These are phyloP conservation scores for Ectropis grisescens DNA, from an alignment of 1,140 invertebrate species.

Conservation along the genomic window DNA sequence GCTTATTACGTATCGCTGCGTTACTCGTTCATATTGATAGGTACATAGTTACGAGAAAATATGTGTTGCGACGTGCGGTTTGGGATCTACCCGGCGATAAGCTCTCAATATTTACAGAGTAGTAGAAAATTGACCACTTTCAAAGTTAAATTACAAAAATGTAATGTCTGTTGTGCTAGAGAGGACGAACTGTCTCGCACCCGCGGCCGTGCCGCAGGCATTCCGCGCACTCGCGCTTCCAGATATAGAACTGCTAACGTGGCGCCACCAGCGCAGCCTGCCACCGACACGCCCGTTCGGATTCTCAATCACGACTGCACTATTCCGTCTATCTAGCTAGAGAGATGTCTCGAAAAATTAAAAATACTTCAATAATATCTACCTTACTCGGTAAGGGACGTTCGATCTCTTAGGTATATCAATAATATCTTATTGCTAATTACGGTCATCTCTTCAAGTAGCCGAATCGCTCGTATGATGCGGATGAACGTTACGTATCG, in stretches of 20 bases:
- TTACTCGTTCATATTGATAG: conserved; percentile 34
- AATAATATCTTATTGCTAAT: conserved; percentile 64
- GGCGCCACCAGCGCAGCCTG: too few species aligned
- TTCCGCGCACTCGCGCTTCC: not conserved
- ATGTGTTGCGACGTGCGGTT: conserved; percentile 49
- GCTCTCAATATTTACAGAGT: conserved; percentile 64
- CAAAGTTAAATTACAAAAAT: conserved; percentile 65
- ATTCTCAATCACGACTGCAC: too few species aligned
- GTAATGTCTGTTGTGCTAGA: conserved; percentile 56
- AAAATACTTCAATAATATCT: conserved; percentile 57
- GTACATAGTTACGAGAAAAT: conserved; percentile 25
- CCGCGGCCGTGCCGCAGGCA: conserved; percentile 4
- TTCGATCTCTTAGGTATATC: conserved; percentile 66
- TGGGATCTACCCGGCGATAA: conserved; percentile 58
- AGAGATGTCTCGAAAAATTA: conserved; percentile 62
- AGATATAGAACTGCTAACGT: too few species aligned
- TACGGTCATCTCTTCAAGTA: conserved; percentile 49
- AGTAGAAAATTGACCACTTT: conserved; percentile 66
- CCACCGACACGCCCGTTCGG: too few species aligned
- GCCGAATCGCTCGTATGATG: conserved; percentile 43
- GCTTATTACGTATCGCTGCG: conserved; percentile 46
- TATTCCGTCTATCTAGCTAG: conserved; percentile 37
- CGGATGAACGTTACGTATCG: conserved; percentile 28
- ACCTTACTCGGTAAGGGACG: conserved; percentile 70
- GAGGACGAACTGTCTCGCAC: conserved; percentile 46